A percentile compares a stretch with the other conserved stretches of the same genome.
Evolutionary conservation across 1,140 invertebrate genomes (phyloP).

Genomic region (Nasonia vitripennis): DNA sequence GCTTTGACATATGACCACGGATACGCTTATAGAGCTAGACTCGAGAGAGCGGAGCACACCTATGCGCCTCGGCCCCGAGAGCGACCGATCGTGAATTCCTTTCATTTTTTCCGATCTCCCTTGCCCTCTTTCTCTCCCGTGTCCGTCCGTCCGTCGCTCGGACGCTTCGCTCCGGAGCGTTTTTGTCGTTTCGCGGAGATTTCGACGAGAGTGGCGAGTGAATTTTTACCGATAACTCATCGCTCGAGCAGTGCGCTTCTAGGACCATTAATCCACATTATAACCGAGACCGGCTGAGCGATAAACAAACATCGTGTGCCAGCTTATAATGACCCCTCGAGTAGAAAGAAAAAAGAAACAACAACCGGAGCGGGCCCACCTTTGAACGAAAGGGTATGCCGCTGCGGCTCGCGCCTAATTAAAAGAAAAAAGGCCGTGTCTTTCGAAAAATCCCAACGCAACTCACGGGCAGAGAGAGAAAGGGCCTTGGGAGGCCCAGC

Average conservation of each 20-base stretch:
- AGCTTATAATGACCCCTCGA: not conserved
- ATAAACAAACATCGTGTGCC: too few relatives aligned
- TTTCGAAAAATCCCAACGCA: not conserved
- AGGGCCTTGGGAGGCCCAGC: conserved; percentile 60
- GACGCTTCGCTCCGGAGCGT: too few relatives aligned
- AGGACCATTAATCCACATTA: too few relatives aligned
- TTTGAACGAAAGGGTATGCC: not conserved
- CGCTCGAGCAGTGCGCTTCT: too few relatives aligned
- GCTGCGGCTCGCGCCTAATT: not conserved
- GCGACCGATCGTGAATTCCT: conserved; percentile 26
- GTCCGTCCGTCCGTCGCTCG: not conserved
- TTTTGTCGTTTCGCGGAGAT: too few relatives aligned
- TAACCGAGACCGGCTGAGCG: too few relatives aligned
- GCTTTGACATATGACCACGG: conserved; percentile 44
- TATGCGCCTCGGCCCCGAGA: not conserved
- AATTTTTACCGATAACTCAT: too few relatives aligned
- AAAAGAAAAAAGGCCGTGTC: not conserved
- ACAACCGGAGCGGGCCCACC: not conserved
- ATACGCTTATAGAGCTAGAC: conserved; percentile 30
- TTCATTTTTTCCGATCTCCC: conserved; percentile 38
- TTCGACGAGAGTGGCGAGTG: too few relatives aligned
- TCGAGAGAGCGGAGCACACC: not conserved
- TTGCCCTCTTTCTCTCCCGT: not conserved
- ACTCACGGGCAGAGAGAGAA: not conserved
- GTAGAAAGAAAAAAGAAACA: not conserved